Base-by-base conservation (phyloP, 2,113 vertebrate genomes). In the Glaucidium brasilianum region DNA sequence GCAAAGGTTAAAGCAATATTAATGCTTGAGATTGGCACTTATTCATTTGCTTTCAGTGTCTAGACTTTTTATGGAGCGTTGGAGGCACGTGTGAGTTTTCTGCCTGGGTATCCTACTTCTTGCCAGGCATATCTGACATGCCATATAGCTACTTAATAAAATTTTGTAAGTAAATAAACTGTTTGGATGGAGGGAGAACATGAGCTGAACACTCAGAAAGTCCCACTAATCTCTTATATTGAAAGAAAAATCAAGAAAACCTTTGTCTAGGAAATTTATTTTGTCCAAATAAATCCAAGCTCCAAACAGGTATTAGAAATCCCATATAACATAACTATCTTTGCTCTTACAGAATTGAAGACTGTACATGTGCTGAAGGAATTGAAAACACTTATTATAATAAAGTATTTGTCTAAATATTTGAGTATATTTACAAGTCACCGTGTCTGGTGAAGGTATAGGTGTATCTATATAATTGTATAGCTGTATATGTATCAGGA, bases 1-100 rank as follows among this genome's bases (percentile, higher is more conserved):
- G 74, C 99, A 99, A 97, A 99, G 99, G 99, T 99, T 94, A 89
- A 50, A 49, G 8, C 32, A 77, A 6, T 39, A 66, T 53, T 64
- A 69, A 47, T 21, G 16, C 8, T 23, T 35, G 22, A 17, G 15
- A 53, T 3, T 35, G 30, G 7, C 32, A 75, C 18, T 69, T 94
- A 21, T 23, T 80, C 14, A 20, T 43, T 68, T 62, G 5, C 45
- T 86, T 80, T 15, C 45, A 59, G 4, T 86, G 55, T 81, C 34
- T 68, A 45, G 13, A 43, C 7, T 12, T 85, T 68, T 79, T 37
- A 25, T 49, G 22, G 62, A 58, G n/a, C 12, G 4, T 12, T 82
- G 43, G 32, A 75, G 12, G 4, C 27, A 29, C 23, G 13, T 27
- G 27, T 60, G 11, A 47, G 9, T 58, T 88, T 85, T 56, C 53